Conservation (phyloP, 2,888 invertebrate species). For the Mellilla xanthometata region DNA sequence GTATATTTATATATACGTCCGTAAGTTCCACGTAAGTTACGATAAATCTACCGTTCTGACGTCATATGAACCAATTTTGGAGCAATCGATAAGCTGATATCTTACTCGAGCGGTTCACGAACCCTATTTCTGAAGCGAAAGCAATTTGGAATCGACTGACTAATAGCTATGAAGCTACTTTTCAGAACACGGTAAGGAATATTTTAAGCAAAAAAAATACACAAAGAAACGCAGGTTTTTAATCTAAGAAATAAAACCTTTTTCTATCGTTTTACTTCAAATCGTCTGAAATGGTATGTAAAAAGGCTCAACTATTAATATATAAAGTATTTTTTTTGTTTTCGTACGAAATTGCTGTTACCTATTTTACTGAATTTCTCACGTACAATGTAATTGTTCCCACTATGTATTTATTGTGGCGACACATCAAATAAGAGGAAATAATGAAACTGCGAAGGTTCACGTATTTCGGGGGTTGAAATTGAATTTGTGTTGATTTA, state of each 20-base stretch:
- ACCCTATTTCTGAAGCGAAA: slow-evolving; percentile 7
- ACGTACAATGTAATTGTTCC: too few relatives aligned
- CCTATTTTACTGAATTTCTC: too few relatives aligned
- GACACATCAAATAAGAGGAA: slow-evolving; percentile 1
- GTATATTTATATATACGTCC: too few relatives aligned
- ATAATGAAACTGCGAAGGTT: slow-evolving; percentile 6
- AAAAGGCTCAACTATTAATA: too few relatives aligned
- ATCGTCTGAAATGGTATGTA: too few relatives aligned
- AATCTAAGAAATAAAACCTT: too few relatives aligned
- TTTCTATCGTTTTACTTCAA: too few relatives aligned
- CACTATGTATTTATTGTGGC: background rate
- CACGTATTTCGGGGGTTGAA: slow-evolving; percentile 10
- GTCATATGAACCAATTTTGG: slow-evolving; percentile 39
- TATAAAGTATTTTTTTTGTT: too few relatives aligned
- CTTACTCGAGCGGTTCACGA: slow-evolving; percentile 7
- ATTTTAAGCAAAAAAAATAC: too few relatives aligned
- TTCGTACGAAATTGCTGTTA: too few relatives aligned
- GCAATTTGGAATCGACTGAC: slow-evolving; percentile 5
- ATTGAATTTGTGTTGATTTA: slow-evolving; percentile 26
- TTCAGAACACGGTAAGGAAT: too few relatives aligned
- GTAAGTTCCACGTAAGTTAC: slow-evolving; percentile 39
- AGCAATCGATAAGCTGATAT: slow-evolving; percentile 37
- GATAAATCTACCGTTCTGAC: slow-evolving; percentile 29
- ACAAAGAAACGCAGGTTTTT: too few relatives aligned
- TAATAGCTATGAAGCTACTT: background rate